Percentiles rank a stretch among this genome's conserved stretches.
phyloP scores from a whole-genome alignment of 2,113 vertebrate species.

The Sclerurus mexicanus region DNA sequence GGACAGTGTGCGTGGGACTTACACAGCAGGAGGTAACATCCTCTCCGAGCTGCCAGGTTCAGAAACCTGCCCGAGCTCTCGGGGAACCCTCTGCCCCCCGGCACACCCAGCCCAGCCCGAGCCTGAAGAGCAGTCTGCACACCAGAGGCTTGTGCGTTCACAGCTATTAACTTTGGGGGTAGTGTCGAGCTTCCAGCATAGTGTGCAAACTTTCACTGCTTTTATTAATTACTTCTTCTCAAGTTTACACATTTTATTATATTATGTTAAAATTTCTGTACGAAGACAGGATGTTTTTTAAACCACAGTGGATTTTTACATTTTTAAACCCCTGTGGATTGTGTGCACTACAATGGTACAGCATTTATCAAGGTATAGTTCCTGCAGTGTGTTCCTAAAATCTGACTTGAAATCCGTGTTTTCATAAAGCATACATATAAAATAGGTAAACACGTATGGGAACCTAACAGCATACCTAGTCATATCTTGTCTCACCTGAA shows the following conservation, averaged over 20 bases:
- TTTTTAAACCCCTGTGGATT: not conserved
- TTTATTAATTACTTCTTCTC: slow-evolving; percentile 25
- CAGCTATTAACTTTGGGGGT: not conserved
- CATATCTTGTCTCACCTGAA: not conserved
- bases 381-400: not conserved
- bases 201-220: not conserved
- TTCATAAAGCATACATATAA: not conserved
- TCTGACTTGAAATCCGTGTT: not conserved
- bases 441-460: not conserved
- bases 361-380: not conserved
- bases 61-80: accelerated
- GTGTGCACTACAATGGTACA: not conserved
- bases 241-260: slow-evolving; percentile 5
- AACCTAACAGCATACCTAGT: not conserved
- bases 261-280: not conserved
- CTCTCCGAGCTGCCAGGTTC: not conserved
- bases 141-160: not conserved
- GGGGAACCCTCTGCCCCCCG: not conserved
- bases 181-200: not conserved
- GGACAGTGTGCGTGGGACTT: not conserved
- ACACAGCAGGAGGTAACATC: not conserved
- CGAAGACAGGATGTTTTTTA: not conserved
- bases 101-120: not conserved
- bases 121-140: not conserved
- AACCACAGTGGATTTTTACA: not conserved